Evolutionary conservation across 2,113 vertebrate genomes (phyloP).

Genomic region (Pteropus alecto): DNA sequence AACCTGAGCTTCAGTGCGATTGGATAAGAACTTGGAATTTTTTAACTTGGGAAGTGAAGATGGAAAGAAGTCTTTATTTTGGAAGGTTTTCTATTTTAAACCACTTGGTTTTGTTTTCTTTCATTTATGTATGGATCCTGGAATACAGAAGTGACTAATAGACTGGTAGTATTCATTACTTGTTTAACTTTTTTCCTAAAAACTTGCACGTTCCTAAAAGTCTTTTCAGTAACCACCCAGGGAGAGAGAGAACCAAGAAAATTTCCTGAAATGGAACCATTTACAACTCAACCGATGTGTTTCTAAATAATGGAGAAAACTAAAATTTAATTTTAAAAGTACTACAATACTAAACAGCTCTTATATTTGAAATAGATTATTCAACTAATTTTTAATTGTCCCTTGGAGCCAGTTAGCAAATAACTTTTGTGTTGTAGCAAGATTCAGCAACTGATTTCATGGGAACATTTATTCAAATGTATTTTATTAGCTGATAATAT

Average conservation of each 20-base stretch:
- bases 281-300: constrained; percentile 36
- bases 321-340: constrained; percentile 65
- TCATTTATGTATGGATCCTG: neutral
- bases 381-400: constrained; percentile 58
- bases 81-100: constrained; percentile 51
- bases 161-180: constrained; percentile 32
- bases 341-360: constrained; percentile 13
- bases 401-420: constrained; percentile 49
- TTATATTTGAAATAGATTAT: constrained; percentile 58
- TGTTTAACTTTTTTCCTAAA: constrained; percentile 55
- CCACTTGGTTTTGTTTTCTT: constrained; percentile 50
- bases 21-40: constrained; percentile 25
- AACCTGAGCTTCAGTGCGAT: neutral
- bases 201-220: constrained; percentile 31
- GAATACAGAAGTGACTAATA: constrained; percentile 17
- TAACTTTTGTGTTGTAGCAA: constrained; percentile 51
- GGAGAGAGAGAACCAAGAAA: constrained; percentile 44
- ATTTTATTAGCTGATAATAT: constrained; percentile 55
- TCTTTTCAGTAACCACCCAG: constrained; percentile 30
- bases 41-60: constrained; percentile 11
- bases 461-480: constrained; percentile 59
- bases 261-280: constrained; percentile 45
- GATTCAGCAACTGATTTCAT: constrained; percentile 58
- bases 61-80: constrained; percentile 26
- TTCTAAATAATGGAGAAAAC: constrained; percentile 58